Conservation (phyloP, 53 echinoderm and acorn worm genomes). For the Arbacia lixula region DNA sequence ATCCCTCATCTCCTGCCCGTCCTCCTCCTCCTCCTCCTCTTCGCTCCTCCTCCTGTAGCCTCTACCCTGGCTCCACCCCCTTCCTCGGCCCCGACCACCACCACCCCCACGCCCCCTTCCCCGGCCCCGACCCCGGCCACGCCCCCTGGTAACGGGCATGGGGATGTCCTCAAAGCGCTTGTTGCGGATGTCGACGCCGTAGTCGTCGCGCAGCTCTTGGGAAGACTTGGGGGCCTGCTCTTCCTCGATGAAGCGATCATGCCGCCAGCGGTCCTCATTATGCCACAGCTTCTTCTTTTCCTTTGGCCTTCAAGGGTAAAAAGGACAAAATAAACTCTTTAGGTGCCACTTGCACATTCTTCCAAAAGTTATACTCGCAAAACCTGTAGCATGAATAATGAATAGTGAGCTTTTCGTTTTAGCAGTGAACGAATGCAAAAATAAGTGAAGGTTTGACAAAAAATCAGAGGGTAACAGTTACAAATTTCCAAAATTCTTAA, state of each 20-base stretch:
- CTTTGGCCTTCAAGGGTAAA: slow-evolving; percentile 72
- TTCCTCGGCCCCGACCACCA: slow-evolving; percentile 49
- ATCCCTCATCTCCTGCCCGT: neutral
- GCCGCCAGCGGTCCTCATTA: slow-evolving; percentile 81
- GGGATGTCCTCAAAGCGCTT: slow-evolving; percentile 38
- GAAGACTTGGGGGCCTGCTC: slow-evolving; percentile 85
- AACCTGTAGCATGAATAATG: too few species aligned
- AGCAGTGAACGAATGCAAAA: too few species aligned
- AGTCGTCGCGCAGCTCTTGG: slow-evolving; percentile 64
- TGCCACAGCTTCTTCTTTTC: slow-evolving; percentile 80
- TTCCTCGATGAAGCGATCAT: slow-evolving; percentile 70
- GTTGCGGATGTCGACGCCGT: slow-evolving; percentile 75
- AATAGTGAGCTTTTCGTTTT: too few species aligned
- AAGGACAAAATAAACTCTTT: neutral
- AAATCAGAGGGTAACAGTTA: too few species aligned
- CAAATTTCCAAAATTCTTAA: too few species aligned
- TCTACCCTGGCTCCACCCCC: too few species aligned
- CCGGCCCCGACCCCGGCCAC: slow-evolving; percentile 12
- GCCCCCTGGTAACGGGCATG: slow-evolving; percentile 32
- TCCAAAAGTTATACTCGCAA: too few species aligned
- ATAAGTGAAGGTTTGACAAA: too few species aligned
- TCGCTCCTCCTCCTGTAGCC: slow-evolving; percentile 32
- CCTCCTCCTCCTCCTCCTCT: slow-evolving; percentile 29
- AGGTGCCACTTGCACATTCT: neutral
- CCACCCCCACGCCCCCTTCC: slow-evolving; percentile 53